These are phyloP conservation scores for Apodemus agrarius DNA, from an alignment of 2,797 vertebrate species.

Conservation along the genomic window DNA sequence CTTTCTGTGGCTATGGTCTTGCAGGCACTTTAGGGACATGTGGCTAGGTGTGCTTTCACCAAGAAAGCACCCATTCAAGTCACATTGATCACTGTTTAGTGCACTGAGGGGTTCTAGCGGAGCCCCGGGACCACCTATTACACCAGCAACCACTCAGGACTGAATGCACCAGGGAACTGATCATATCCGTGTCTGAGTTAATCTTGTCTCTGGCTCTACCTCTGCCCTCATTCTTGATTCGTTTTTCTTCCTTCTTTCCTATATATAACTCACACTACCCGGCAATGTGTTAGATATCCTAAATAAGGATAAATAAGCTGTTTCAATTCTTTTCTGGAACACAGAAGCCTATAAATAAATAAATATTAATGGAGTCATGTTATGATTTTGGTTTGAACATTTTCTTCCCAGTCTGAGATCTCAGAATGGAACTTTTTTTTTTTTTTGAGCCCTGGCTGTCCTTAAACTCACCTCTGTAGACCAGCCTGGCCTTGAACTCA, in stretches of 20 bases:
- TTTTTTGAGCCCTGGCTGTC: background rate
- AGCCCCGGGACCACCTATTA: background rate
- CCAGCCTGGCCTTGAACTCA: background rate
- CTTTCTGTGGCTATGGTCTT: background rate
- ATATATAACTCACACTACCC: constrained; percentile 32
- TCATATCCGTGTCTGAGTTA: background rate
- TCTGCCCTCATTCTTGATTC: background rate
- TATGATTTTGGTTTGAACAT: constrained; percentile 29
- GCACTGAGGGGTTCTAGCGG: background rate
- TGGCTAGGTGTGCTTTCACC: background rate
- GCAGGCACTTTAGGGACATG: background rate
- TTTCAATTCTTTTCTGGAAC: constrained; percentile 41
- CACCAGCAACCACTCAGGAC: background rate
- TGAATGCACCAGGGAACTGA: background rate
- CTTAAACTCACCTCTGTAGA: background rate
- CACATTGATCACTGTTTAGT: background rate
- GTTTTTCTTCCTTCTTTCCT: constrained; percentile 16
- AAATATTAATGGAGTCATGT: background rate
- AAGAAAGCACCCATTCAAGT: background rate
- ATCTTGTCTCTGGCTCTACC: constrained; percentile 23
- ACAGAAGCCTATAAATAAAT: constrained; percentile 47
- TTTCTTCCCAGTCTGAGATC: background rate
- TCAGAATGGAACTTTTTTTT: background rate
- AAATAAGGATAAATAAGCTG: background rate
- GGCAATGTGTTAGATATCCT: background rate